Base-by-base conservation (phyloP, 1,140 invertebrate species). In the Atta colombica region DNA sequence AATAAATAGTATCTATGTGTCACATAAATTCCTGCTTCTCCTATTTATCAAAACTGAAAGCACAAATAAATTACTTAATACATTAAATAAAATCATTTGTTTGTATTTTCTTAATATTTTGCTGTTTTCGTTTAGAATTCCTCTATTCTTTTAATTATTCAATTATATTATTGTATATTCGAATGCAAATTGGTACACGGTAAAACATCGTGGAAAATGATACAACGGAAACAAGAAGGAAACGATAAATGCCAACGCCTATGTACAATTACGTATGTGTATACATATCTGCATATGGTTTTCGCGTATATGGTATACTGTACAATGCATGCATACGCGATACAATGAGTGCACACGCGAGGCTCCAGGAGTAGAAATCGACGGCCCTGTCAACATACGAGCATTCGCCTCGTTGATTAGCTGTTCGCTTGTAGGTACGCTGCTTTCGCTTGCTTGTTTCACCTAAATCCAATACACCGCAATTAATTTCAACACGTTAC, bases 361-460 rank as follows among this genome's bases (percentile, higher is more conserved):
- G 82, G 81, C 85, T 91, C 66, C 87, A 72, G 61, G 78, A 89
- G 86, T 85, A 89, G 89, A 72, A 90, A 92, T 90, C 91, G 88
- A 88, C 89, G 85, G 87, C 31, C 90, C 66, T 77, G 91, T 92
- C 91, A 92, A 93, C 88, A 93, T 87, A 91, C 78, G 63, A 72
- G 88, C 74, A 80, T 88, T 85, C 74, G 39, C 72, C 69, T 51
- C 84, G 86, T 90, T 93, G 92, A 93, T 93, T 93, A 93, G 92
- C 88, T 91, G 87, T 85, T 93, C 90, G 91, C 88, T 92, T 89
- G 87, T 85, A 81, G 66, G 10, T 58, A 88, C 87, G 86, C 51
- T 85, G 85, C 61, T 77, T 90, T 87, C 45, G 86, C 31, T 90
- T 49, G 49, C 87, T 87, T 88, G 77, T 74, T 84, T 65, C 51